Evolutionary conservation across 1,140 invertebrate genomes (phyloP).

Genomic region (Steinernema khuongi): DNA sequence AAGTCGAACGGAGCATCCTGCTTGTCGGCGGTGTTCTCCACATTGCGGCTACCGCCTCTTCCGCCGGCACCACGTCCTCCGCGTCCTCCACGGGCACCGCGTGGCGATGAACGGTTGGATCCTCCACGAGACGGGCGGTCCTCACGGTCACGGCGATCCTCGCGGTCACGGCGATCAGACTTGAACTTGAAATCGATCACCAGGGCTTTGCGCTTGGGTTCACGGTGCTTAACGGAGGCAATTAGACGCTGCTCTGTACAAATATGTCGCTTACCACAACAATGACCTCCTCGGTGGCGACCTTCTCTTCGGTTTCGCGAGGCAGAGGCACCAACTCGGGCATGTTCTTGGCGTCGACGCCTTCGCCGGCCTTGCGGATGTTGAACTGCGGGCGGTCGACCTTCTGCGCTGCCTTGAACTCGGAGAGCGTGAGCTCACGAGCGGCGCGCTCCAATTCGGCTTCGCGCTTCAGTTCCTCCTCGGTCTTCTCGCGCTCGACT

Average conservation of each 20-base stretch:
- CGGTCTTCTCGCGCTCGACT: conserved; percentile 15
- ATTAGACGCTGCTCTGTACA: background rate
- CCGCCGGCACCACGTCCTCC: too few relatives aligned
- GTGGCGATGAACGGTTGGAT: too few relatives aligned
- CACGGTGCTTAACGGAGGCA: background rate
- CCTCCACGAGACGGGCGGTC: too few relatives aligned
- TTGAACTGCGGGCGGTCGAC: background rate
- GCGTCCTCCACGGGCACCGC: too few relatives aligned
- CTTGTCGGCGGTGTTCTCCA: too few relatives aligned
- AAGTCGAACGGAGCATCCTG: too few relatives aligned
- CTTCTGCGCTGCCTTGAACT: background rate
- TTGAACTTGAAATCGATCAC: background rate
- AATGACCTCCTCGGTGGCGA: background rate
- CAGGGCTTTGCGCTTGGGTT: background rate
- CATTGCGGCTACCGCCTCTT: too few relatives aligned
- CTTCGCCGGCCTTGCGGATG: conserved; percentile 12
- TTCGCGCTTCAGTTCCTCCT: conserved; percentile 12
- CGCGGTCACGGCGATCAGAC: too few relatives aligned
- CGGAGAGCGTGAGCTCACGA: conserved; percentile 7
- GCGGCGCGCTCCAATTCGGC: background rate
- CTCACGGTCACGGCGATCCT: too few relatives aligned
- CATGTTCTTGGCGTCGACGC: background rate
- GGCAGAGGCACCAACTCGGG: background rate
- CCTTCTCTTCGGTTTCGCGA: background rate
- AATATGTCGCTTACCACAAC: background rate